Evolutionary conservation across 2,888 invertebrate genomes (phyloP).

Genomic region (Dasysyrphus tricinctus): DNA sequence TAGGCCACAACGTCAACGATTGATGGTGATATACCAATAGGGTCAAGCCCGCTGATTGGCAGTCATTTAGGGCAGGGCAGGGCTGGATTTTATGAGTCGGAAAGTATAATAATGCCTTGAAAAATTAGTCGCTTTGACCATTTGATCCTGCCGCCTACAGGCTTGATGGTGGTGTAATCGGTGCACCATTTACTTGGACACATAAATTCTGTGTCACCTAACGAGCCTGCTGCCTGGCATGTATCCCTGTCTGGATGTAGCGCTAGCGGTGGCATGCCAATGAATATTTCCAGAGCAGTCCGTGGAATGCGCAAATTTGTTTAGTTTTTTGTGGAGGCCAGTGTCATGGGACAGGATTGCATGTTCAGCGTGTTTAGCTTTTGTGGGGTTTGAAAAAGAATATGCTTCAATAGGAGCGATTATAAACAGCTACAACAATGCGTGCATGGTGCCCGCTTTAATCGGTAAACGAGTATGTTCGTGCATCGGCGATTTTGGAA

Average conservation of each 20-base stretch:
- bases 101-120: conserved; percentile 36
- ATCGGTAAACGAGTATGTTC: conserved; percentile 37
- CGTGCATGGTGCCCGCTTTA: conserved; percentile 55
- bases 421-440: conserved; percentile 32
- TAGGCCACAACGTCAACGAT: conserved; percentile 37
- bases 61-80: conserved; percentile 52
- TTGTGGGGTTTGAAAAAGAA: conserved; percentile 3
- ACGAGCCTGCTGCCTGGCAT: conserved; percentile 49
- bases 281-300: conserved; percentile 35
- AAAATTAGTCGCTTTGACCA: conserved; percentile 67
- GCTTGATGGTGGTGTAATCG: conserved; percentile 41
- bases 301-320: conserved; percentile 65
- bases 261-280: not conserved
- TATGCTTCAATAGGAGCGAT: conserved; percentile 12
- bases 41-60: conserved; percentile 60
- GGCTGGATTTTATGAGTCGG: conserved; percentile 21
- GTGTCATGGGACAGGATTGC: conserved; percentile 50
- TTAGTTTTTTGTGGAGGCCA: conserved; percentile 36
- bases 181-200: conserved; percentile 56
- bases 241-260: not conserved
- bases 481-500: conserved; percentile 63
- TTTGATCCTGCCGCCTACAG: conserved; percentile 72
- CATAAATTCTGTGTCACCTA: conserved; percentile 71
- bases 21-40: conserved; percentile 55
- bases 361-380: conserved; percentile 40